Conservation (phyloP, 2,113 vertebrate species). For the Cebidichthys violaceus region DNA sequence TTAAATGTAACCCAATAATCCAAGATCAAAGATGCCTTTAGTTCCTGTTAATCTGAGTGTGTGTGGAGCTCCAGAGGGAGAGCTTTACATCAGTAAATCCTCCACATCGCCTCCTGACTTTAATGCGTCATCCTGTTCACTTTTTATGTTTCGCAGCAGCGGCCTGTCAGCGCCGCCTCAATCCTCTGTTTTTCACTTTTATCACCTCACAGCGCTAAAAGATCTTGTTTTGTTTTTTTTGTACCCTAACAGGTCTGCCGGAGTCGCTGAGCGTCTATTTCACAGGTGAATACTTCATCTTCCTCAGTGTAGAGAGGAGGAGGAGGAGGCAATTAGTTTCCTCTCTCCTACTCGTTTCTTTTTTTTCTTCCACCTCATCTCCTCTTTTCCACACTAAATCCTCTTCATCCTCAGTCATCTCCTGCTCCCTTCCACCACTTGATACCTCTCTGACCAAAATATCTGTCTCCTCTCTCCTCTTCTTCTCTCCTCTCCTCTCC, state of each 20-base stretch:
- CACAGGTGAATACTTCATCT: slow-evolving; percentile 86
- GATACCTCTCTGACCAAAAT: not conserved
- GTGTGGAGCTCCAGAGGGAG: slow-evolving; percentile 24
- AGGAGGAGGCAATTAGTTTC: slow-evolving; percentile 7
- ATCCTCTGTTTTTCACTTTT: slow-evolving; percentile 15
- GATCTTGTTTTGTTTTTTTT: slow-evolving; percentile 19
- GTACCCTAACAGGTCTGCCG: slow-evolving; percentile 89
- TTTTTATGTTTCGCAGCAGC: slow-evolving; percentile 4
- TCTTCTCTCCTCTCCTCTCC: not conserved
- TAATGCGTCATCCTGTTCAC: slow-evolving; percentile 2
- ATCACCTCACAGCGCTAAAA: slow-evolving; percentile 17
- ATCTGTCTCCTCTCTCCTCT: not conserved
- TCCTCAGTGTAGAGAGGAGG: not conserved
- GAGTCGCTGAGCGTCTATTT: slow-evolving; percentile 93
- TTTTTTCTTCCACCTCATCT: not conserved
- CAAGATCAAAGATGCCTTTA: slow-evolving; percentile 50
- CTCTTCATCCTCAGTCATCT: not conserved
- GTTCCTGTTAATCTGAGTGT: slow-evolving; percentile 44
- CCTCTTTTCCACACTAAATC: not conserved
- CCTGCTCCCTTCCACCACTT: not conserved
- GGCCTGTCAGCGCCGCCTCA: not conserved
- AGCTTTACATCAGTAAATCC: slow-evolving; percentile 31
- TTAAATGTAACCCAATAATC: slow-evolving; percentile 44
- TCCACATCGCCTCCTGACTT: slow-evolving; percentile 11
- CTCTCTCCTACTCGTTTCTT: not conserved